Evolutionary conservation across 2,888 invertebrate genomes (phyloP).

Genomic region (Argyra leucocephala): DNA sequence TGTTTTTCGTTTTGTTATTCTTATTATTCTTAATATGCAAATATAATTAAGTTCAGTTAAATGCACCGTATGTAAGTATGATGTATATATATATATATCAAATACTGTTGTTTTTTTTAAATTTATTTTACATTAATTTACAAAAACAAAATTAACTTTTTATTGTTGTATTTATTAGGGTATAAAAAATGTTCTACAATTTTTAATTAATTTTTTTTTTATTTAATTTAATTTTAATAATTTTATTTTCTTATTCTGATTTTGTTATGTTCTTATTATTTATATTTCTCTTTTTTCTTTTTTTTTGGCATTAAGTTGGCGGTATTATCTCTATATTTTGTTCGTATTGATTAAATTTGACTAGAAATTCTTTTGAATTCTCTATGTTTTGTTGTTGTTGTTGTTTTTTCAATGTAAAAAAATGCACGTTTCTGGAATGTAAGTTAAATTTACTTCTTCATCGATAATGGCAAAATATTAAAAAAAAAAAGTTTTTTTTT

Average conservation of each 20-base stretch:
- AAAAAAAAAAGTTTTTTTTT: no score
- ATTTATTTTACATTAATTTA: background rate
- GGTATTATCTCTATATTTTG: background rate
- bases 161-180: background rate
- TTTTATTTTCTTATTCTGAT: no score
- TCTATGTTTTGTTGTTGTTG: no score
- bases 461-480: background rate
- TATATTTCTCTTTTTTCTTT: background rate
- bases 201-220: no score
- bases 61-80: no score
- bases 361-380: background rate
- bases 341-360: background rate
- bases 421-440: conserved; percentile 3
- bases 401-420: background rate
- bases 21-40: no score
- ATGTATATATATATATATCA: no score
- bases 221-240: no score
- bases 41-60: no score
- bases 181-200: background rate
- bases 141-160: background rate
- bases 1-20: background rate
- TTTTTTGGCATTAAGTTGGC: conserved; percentile 1
- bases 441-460: background rate
- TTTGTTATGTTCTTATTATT: background rate
- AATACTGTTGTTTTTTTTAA: background rate